Evolutionary conservation across 2,888 invertebrate genomes (phyloP).

Genomic region (Chrysina gloriosa): DNA sequence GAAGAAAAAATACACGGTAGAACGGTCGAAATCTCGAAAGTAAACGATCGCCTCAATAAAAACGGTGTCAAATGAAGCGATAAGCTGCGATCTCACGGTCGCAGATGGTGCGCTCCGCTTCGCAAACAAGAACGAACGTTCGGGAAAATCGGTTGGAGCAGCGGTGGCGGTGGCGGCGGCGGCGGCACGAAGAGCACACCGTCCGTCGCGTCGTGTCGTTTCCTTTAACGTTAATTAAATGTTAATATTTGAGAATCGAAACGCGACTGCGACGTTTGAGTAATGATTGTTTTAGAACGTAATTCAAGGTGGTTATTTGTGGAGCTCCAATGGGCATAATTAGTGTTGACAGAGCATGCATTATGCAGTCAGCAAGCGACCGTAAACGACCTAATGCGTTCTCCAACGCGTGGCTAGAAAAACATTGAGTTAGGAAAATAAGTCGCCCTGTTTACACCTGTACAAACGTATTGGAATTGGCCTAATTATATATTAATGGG

Average conservation of each 20-base stretch:
- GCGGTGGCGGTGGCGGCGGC: too few species aligned
- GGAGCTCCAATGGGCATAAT: slow-evolving; percentile 18
- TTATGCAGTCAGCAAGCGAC: neutral
- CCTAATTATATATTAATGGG: too few species aligned
- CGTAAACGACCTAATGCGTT: neutral
- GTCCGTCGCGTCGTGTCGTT: neutral
- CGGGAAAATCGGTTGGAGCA: too few species aligned
- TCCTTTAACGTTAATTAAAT: slow-evolving; percentile 29
- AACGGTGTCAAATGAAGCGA: slow-evolving; percentile 13
- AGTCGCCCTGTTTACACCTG: too few species aligned
- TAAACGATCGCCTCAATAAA: neutral
- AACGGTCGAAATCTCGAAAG: neutral
- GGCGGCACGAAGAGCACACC: too few species aligned
- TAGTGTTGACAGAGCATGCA: slow-evolving; percentile 25
- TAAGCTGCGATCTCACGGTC: slow-evolving; percentile 12
- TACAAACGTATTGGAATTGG: too few species aligned
- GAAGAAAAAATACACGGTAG: too few species aligned
- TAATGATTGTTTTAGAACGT: slow-evolving; percentile 29
- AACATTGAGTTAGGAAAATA: too few species aligned
- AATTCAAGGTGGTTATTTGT: slow-evolving; percentile 28
- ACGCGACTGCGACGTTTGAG: slow-evolving; percentile 4
- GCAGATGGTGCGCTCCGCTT: slow-evolving; percentile 15
- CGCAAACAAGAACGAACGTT: neutral
- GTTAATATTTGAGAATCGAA: slow-evolving; percentile 31
- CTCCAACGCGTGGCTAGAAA: too few species aligned